Evolutionary conservation across 2,113 vertebrate species (phyloP).

Genomic region (Carettochelys insculpta): DNA sequence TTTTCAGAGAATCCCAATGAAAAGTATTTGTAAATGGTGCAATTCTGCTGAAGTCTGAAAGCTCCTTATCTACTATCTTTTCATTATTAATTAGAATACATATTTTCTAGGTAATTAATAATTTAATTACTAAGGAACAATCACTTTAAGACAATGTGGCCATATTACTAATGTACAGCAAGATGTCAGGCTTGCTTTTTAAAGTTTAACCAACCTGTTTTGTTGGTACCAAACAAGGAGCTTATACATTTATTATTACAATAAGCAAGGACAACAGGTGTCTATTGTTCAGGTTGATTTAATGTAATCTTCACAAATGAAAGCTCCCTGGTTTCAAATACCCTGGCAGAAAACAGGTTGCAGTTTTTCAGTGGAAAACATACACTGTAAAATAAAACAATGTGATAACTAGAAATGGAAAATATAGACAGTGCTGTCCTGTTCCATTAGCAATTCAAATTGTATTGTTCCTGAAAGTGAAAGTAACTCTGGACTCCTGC

Average conservation of each 20-base stretch:
- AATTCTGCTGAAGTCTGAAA: neutral
- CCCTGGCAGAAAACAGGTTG: neutral
- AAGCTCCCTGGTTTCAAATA: slow-evolving; percentile 29
- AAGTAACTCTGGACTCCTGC: neutral
- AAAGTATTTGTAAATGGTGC: neutral
- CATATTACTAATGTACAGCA: slow-evolving; percentile 17
- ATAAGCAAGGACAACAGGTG: slow-evolving; percentile 70
- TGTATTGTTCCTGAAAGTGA: neutral
- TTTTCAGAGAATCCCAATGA: neutral
- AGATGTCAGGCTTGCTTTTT: slow-evolving; percentile 26
- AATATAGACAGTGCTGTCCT: neutral
- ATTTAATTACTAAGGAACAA: slow-evolving; percentile 30
- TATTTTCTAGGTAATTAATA: neutral
- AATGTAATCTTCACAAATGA: slow-evolving; percentile 29
- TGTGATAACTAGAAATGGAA: neutral
- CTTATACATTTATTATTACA: slow-evolving; percentile 60
- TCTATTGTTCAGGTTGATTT: slow-evolving; percentile 47
- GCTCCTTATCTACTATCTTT: neutral
- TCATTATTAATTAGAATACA: neutral
- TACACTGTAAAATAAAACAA: neutral
- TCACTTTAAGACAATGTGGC: slow-evolving; percentile 32
- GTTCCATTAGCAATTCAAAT: neutral
- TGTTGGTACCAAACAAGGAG: slow-evolving; percentile 29
- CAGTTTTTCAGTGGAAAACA: slow-evolving; percentile 1
- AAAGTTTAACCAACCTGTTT: slow-evolving; percentile 60